A percentile compares a stretch with the other conserved stretches of the same genome.
phyloP scores from a whole-genome alignment of 1,140 invertebrate species.

The Leptinotarsa defecta region DNA sequence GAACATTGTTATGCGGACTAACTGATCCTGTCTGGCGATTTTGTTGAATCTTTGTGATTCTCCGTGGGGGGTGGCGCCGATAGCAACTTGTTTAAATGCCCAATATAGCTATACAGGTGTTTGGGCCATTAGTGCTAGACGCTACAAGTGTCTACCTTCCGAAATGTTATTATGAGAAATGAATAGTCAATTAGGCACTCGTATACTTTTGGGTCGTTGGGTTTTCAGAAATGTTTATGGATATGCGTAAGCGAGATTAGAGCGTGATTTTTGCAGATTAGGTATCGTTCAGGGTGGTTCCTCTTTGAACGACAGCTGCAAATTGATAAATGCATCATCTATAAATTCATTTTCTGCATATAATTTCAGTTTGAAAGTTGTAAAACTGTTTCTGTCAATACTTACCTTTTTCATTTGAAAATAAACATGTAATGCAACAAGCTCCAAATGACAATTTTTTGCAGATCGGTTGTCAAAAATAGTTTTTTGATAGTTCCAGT shows the following conservation, averaged over 20 bases:
- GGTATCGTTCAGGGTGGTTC: neutral
- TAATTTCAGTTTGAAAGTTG: no score
- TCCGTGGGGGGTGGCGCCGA: constrained; percentile 36
- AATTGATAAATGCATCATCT: no score
- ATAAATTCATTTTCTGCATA: no score
- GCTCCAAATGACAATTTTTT: no score
- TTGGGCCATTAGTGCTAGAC: constrained; percentile 25
- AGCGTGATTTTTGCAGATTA: neutral
- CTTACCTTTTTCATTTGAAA: no score
- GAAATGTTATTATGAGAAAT: constrained; percentile 19
- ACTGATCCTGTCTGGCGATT: constrained; percentile 28
- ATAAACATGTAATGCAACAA: no score
- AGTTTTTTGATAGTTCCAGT: no score
- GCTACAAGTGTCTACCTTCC: constrained; percentile 32
- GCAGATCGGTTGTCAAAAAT: no score
- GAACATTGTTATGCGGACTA: constrained; percentile 1
- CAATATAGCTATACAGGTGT: constrained; percentile 30
- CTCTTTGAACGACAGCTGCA: no score
- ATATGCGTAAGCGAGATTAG: neutral
- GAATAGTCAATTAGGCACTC: constrained; percentile 21
- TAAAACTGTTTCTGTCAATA: no score
- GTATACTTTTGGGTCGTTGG: constrained; percentile 8
- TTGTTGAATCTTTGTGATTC: constrained; percentile 32
- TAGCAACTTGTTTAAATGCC: constrained; percentile 28
- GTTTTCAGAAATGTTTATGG: constrained; percentile 12